A percentile compares a stretch with the other conserved stretches of the same genome.
These are phyloP conservation scores for Callosobruchus maculatus DNA, from an alignment of 2,888 invertebrate species.

Conservation along the genomic window DNA sequence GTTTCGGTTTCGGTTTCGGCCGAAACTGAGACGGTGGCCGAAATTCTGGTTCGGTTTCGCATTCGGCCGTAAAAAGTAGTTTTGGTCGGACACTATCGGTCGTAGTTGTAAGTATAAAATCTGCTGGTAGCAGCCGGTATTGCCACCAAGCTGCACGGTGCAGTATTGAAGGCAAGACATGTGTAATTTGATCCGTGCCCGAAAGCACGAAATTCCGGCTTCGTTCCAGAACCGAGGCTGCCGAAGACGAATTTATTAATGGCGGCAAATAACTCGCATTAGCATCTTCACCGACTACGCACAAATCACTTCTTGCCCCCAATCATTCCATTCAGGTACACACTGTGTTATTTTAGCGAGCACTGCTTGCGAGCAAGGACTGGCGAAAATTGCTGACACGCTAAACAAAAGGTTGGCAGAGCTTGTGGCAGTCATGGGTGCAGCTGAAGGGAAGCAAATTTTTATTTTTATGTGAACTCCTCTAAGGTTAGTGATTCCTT, in stretches of 20 bases:
- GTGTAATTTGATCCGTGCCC: background rate
- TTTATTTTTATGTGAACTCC: too few relatives aligned
- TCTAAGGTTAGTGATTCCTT: too few relatives aligned
- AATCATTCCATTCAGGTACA: background rate
- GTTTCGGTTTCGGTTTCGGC: too few relatives aligned
- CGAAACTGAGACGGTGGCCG: too few relatives aligned
- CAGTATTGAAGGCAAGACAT: background rate
- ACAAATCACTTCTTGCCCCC: slow-evolving; percentile 1
- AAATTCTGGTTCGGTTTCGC: too few relatives aligned
- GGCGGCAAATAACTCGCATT: slow-evolving; percentile 31
- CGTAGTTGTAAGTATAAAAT: too few relatives aligned
- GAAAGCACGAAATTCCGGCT: background rate
- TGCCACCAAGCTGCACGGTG: background rate
- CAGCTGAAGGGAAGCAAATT: background rate
- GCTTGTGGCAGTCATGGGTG: background rate
- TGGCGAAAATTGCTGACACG: background rate
- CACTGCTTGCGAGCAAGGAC: slow-evolving; percentile 2
- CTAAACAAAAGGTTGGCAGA: background rate
- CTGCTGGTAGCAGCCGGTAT: background rate
- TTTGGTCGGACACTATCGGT: too few relatives aligned
- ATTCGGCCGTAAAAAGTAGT: too few relatives aligned
- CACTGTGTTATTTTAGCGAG: background rate
- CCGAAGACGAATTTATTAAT: slow-evolving; percentile 27
- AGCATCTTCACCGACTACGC: slow-evolving; percentile 28
- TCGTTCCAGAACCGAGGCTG: background rate